These are phyloP conservation scores for Neoaliturus tenellus DNA, from an alignment of 2,888 invertebrate genomes.

Conservation along the genomic window DNA sequence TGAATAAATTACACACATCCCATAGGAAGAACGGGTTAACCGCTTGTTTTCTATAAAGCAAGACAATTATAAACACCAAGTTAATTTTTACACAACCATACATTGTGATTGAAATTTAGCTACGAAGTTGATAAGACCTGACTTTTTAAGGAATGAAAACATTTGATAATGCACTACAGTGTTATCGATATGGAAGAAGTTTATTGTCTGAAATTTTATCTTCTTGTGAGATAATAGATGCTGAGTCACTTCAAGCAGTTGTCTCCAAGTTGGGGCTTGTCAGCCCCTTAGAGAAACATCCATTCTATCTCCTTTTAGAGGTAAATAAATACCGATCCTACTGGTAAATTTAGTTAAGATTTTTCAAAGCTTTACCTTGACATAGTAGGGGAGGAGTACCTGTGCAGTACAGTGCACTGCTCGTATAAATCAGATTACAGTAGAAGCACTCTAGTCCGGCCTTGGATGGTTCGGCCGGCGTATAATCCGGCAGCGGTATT, in stretches of 20 bases:
- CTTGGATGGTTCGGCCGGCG: too few species aligned
- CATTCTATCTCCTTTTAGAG: slow-evolving; percentile 92
- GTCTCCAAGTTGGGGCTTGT: slow-evolving; percentile 63
- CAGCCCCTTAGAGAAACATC: slow-evolving; percentile 75
- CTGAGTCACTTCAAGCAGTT: slow-evolving; percentile 79
- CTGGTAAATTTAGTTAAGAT: too few species aligned
- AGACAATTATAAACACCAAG: background rate
- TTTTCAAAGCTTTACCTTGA: too few species aligned
- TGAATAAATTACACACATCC: too few species aligned
- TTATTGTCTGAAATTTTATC: slow-evolving; percentile 93
- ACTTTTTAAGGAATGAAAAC: slow-evolving; percentile 79
- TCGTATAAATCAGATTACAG: too few species aligned
- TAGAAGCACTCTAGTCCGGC: too few species aligned
- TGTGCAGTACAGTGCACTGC: too few species aligned
- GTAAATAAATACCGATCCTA: too few species aligned
- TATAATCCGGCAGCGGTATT: too few species aligned
- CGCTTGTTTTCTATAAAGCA: background rate
- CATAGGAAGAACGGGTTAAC: background rate
- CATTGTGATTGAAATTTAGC: too few species aligned
- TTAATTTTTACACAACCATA: too few species aligned
- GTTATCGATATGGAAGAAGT: slow-evolving; percentile 84
- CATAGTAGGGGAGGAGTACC: too few species aligned
- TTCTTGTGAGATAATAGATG: slow-evolving; percentile 97
- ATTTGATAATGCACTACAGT: slow-evolving; percentile 86
- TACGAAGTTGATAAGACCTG: background rate